phyloP scores from a whole-genome alignment of 2,888 invertebrate species.

The Mesochorus sp. region DNA sequence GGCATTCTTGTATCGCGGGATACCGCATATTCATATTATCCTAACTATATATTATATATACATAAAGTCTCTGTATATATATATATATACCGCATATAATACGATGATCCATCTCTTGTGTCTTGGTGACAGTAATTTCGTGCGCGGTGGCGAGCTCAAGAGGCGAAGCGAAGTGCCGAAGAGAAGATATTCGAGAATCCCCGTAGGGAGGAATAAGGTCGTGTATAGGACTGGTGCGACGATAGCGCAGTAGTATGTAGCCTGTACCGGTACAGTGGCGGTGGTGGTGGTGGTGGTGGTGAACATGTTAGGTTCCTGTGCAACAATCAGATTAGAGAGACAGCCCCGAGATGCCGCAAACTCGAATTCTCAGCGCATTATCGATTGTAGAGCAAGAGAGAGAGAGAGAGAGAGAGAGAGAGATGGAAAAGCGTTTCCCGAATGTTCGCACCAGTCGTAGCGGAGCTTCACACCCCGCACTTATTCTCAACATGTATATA shows the following conservation, averaged over 20 bases:
- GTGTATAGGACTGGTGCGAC: slow-evolving; percentile 10
- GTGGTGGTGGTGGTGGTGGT: slow-evolving; percentile 25
- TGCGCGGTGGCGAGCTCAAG: slow-evolving; percentile 51
- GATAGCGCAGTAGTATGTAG: slow-evolving; percentile 34
- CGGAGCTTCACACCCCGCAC: neutral
- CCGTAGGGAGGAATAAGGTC: slow-evolving; percentile 38
- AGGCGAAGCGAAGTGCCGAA: slow-evolving; percentile 55
- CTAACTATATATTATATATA: neutral
- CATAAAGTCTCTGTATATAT: slow-evolving; percentile 8
- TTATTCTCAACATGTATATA: neutral
- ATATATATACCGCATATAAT: slow-evolving; percentile 3
- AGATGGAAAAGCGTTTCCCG: slow-evolving; percentile 47
- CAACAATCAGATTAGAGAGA: slow-evolving; percentile 63
- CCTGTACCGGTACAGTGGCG: neutral
- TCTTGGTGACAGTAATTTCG: slow-evolving; percentile 59
- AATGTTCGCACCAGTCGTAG: slow-evolving; percentile 55
- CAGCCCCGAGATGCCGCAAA: slow-evolving; percentile 58
- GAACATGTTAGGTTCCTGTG: slow-evolving; percentile 45
- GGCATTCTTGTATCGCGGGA: slow-evolving; percentile 42
- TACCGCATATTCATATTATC: neutral
- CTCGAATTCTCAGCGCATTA: slow-evolving; percentile 61
- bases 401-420: slow-evolving; percentile 13
- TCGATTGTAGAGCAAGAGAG: slow-evolving; percentile 45
- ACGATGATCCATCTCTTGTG: slow-evolving; percentile 56
- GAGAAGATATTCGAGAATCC: slow-evolving; percentile 58